Conservation (phyloP, 2,113 vertebrate species). For the Silurus glanis region DNA sequence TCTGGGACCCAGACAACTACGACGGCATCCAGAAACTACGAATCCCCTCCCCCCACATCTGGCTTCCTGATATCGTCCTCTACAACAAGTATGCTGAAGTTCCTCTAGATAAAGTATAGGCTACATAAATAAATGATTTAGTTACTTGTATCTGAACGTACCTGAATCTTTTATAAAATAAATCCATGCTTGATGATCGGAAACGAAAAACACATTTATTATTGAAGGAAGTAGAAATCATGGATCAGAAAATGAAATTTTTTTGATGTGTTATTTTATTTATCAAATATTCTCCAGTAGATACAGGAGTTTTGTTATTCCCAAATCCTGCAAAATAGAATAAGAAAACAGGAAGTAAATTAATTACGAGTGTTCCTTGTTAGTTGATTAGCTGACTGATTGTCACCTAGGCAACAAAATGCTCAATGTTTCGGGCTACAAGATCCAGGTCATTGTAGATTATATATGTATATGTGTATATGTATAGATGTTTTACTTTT, state of each 20-base stretch:
- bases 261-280: background rate
- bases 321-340: background rate
- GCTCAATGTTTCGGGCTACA: background rate
- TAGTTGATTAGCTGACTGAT: background rate
- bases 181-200: no score
- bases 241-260: no score
- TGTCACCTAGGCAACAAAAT: background rate
- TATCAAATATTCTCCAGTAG: background rate
- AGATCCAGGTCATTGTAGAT: conserved; percentile 33
- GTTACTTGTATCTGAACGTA: background rate
- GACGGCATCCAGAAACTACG: conserved; percentile 77
- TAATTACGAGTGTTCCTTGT: background rate
- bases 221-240: no score
- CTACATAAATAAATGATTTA: background rate
- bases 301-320: background rate
- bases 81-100: conserved; percentile 73
- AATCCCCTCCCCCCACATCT: conserved; percentile 76
- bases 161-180: background rate
- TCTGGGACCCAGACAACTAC: conserved; percentile 77
- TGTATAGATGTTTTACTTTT: background rate
- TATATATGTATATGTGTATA: background rate
- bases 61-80: conserved; percentile 80
- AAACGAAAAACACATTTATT: no score
- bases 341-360: background rate
- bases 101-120: background rate